Conservation (phyloP, 2,113 vertebrate species). For the Psittacula cyanocephala region DNA sequence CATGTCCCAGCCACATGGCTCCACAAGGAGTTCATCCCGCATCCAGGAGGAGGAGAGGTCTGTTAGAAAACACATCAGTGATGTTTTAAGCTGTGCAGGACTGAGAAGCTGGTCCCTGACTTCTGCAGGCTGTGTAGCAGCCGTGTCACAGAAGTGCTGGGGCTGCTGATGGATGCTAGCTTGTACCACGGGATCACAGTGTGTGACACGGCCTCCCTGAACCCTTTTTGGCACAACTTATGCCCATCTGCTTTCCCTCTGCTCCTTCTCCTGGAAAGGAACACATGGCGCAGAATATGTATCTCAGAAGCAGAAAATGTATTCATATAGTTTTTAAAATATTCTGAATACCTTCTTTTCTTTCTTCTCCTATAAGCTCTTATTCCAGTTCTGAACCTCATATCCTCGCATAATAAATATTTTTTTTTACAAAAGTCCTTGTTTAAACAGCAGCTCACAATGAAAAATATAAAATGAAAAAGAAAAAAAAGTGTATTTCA, state of each 20-base stretch:
- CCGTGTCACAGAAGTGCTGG: neutral
- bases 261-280: slow-evolving; percentile 30
- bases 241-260: slow-evolving; percentile 47
- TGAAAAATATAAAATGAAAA: neutral
- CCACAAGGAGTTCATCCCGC: neutral
- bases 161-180: neutral
- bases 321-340: neutral
- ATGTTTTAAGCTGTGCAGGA: neutral
- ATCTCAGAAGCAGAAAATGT: neutral
- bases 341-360: neutral
- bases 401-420: neutral
- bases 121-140: neutral
- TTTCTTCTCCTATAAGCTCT: neutral
- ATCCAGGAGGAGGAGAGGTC: neutral
- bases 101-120: neutral
- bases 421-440: neutral
- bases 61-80: neutral
- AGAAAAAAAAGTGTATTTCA: neutral
- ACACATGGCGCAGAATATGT: slow-evolving; percentile 36
- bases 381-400: neutral
- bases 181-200: neutral
- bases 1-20: rapidly evolving
- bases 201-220: neutral
- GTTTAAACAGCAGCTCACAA: neutral
- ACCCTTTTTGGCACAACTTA: slow-evolving; percentile 9